These are phyloP conservation scores for Trachythela sp. DNA, from an alignment of 64 coral and sea anemone genomes.

Conservation along the genomic window DNA sequence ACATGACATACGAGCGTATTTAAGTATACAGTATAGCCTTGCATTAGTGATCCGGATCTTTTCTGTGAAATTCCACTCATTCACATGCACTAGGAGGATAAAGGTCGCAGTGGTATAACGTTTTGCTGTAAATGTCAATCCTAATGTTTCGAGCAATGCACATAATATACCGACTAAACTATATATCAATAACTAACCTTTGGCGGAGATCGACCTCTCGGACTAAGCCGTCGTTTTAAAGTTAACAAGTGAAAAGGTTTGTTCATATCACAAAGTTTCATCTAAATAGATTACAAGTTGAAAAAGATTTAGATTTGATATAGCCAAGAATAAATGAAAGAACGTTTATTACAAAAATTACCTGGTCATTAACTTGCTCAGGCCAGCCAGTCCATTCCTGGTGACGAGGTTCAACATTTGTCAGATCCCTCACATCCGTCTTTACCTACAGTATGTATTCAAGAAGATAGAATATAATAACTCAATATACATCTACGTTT, in stretches of 20 bases:
- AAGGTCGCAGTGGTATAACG: no score
- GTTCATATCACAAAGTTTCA: not conserved
- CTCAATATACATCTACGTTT: no score
- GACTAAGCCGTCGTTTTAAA: not conserved
- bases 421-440: slow-evolving; percentile 45
- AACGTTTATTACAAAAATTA: slow-evolving; percentile 9
- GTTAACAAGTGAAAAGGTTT: not conserved
- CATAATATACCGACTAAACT: no score
- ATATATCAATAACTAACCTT: not conserved
- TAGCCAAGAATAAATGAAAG: not conserved
- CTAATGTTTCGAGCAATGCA: no score
- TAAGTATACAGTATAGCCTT: no score
- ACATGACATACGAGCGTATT: no score
- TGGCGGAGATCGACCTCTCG: not conserved
- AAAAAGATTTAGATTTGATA: not conserved
- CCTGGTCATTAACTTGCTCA: slow-evolving; percentile 49
- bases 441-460: slow-evolving; percentile 41
- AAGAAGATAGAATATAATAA: not conserved
- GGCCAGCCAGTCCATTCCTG: slow-evolving; percentile 82
- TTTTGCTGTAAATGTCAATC: no score
- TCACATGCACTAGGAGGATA: no score
- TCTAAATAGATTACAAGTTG: not conserved
- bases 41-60: no score
- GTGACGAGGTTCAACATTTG: slow-evolving; percentile 56
- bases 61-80: no score